A percentile compares a stretch with the other conserved stretches of the same genome.
Conservation (phyloP, 2,888 invertebrate species). For the Ophonus ardosiacus region DNA sequence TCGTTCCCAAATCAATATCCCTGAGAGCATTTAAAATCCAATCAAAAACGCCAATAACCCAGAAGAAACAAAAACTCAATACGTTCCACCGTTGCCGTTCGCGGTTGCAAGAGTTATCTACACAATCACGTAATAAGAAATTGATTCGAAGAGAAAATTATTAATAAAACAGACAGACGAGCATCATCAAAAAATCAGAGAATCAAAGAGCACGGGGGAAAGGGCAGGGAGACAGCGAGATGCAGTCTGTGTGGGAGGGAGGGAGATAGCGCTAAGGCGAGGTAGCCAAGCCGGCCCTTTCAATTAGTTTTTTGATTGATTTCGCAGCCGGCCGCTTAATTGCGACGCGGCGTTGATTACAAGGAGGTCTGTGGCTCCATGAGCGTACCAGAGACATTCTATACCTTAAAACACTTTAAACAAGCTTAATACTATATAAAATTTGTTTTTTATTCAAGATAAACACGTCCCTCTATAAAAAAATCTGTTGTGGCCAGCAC, state of each 20-base stretch:
- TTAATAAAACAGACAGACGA: slow-evolving; percentile 72
- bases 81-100: slow-evolving; percentile 10
- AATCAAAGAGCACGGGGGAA: slow-evolving; percentile 57
- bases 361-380: slow-evolving; percentile 67
- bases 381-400: background rate
- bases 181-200: slow-evolving; percentile 56
- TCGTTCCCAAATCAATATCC: slow-evolving; percentile 23
- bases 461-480: too few species aligned
- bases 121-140: slow-evolving; percentile 74
- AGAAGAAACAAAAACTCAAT: slow-evolving; percentile 56
- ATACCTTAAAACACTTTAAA: background rate
- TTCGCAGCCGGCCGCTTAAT: slow-evolving; percentile 75
- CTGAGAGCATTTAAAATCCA: slow-evolving; percentile 52
- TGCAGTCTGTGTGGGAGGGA: background rate
- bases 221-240: slow-evolving; percentile 64
- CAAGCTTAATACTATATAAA: background rate
- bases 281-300: slow-evolving; percentile 71
- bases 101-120: slow-evolving; percentile 60
- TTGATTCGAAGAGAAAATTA: slow-evolving; percentile 74
- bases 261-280: slow-evolving; percentile 70
- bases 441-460: background rate
- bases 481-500: too few species aligned
- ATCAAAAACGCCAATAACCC: slow-evolving; percentile 57
- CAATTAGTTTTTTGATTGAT: slow-evolving; percentile 76
- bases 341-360: slow-evolving; percentile 75